Evolutionary conservation across 1,140 invertebrate species (phyloP), one percentile per base, ranked within the genome.

Genomic region (Camponotus pennsylvanicus): DNA sequence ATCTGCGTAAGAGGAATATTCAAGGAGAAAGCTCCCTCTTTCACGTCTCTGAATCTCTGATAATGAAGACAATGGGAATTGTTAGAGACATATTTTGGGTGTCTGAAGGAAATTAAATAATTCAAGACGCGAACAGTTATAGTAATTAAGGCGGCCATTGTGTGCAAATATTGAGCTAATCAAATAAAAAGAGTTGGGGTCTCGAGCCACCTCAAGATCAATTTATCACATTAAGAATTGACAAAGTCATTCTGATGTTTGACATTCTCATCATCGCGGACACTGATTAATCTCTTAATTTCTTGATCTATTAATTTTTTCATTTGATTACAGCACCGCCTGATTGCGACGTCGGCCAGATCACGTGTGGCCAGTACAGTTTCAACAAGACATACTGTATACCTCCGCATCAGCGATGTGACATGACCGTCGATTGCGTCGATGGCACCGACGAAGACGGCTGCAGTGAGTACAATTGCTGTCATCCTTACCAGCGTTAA

Each of bases 331-430:
- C 96, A 99, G 98, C 98, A 69, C 98, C 98, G 32, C 98, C 98
- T 32, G 98, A 98, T 88, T 99, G 98, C 93, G 98, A 98, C 85
- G 95, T 96, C 9, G 97, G 97, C 1, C 97, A 98, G 95, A 96
- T 98, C 88, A 97, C 98, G 9, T 99, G 98, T 95, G 96, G 97
- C 21, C 98, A 98, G 95, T 99, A 99, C 95, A 97, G 98, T 89
- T 99, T 98, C 96, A 99, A 99, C 95, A 98, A 98, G 95, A 98
- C 98, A 13, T 99, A 98, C 94, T 99, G 98, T 94, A 97, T 99
- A 92, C 98, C 98, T 59, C 97, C 97, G 71, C 97, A 99, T 95
- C 97, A 98, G 95, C 96, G 97, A 92, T 99, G 99, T 95, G 98
- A 99, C 95, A 98, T 98, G 96, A 97, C 97, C 61, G 97, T 98